phyloP scores from a whole-genome alignment of 2,797 vertebrate species.

The Sebastes oblongus region DNA sequence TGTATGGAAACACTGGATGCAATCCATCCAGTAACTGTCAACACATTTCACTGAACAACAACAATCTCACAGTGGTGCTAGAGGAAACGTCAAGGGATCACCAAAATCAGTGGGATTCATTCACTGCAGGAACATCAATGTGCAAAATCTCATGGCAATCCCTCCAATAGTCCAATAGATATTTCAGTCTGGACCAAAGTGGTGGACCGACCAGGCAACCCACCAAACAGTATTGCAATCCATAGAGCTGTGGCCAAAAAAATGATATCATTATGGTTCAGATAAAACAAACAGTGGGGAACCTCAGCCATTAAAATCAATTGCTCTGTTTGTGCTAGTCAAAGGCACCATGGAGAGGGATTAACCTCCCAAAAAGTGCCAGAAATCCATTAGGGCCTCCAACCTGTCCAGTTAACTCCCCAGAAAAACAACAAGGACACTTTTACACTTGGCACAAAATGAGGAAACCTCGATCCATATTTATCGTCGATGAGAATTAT shows the following conservation, averaged over 20 bases:
- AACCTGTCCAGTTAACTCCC: conserved; percentile 1
- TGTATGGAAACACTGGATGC: background rate
- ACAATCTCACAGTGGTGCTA: background rate
- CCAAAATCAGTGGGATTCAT: background rate
- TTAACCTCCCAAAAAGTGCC: conserved; percentile 9
- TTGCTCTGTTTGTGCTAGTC: background rate
- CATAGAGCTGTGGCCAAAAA: background rate
- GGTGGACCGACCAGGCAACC: background rate
- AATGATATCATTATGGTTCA: background rate
- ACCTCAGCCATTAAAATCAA: background rate
- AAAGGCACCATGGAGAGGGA: conserved; percentile 20
- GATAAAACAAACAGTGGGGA: background rate
- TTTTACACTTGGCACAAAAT: conserved; percentile 23
- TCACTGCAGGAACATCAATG: background rate
- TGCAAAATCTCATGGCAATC: no score
- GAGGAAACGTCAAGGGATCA: background rate
- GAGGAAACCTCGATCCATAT: background rate
- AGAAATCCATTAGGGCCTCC: conserved; percentile 4
- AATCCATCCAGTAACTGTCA: background rate
- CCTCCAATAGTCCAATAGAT: background rate
- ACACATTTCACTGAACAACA: background rate
- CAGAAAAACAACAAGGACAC: background rate
- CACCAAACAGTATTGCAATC: background rate
- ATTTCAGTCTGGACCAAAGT: background rate
- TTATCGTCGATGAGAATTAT: background rate